A percentile compares a stretch with the other conserved stretches of the same genome.
phyloP scores from a whole-genome alignment of 1,140 invertebrate genomes.

The Nilaparvata lugens region DNA sequence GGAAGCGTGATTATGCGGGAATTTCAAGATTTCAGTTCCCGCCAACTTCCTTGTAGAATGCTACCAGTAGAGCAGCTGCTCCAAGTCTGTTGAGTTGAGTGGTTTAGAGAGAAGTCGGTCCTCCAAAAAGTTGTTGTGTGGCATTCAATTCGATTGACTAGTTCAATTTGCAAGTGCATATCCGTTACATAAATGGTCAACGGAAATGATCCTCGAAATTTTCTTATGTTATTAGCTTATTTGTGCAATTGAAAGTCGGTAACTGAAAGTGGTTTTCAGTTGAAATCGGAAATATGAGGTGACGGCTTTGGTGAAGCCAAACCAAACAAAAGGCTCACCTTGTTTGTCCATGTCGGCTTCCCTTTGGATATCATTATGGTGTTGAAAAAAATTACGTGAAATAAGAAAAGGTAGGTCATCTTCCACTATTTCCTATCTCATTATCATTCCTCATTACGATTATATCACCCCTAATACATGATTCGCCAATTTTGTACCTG shows the following conservation, averaged over 20 bases:
- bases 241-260: no score
- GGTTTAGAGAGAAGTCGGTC: background rate
- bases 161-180: no score
- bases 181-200: no score
- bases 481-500: no score
- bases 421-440: no score
- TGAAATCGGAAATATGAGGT: background rate
- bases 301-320: background rate
- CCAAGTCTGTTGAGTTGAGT: background rate
- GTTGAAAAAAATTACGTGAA: background rate
- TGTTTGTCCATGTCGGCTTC: background rate
- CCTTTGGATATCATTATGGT: background rate
- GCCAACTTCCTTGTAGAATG: background rate
- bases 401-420: background rate
- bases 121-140: background rate
- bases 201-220: no score
- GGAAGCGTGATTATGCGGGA: conserved; percentile 2
- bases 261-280: no score
- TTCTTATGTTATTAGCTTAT: no score
- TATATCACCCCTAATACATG: no score
- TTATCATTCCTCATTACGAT: no score
- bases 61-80: background rate
- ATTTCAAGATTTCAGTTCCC: conserved; percentile 1
- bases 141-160: background rate
- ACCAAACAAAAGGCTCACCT: conserved; percentile 1